Evolutionary conservation across 2,888 invertebrate genomes (phyloP), one percentile per base, ranked within the genome.

Genomic region (Celastrina argiolus): DNA sequence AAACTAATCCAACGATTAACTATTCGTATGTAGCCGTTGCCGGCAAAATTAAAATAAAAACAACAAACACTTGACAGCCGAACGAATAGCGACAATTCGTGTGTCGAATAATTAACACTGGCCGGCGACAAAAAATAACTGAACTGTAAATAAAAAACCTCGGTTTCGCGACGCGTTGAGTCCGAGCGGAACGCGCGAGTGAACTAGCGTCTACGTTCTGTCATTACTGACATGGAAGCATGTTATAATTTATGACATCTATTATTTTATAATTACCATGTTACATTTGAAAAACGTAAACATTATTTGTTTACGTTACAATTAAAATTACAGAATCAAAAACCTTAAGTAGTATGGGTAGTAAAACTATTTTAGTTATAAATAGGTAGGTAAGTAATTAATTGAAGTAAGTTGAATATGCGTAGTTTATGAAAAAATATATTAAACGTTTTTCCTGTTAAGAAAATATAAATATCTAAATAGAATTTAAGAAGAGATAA

Each of bases 41-140:
- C 22, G 51, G 14, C 3, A 22, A 51, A 51, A 12, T 14, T 22
- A 22, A 51, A 51, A 22, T 22, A 41, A 41, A n/a, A 41, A 51
- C 0, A 51, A 51, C 18, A 22, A 51, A 51, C 51, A 51, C 51
- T 51, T 14, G 12, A 18, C 10, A 5, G 18, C 22, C 22, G 22
- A 18, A 51, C 22, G 10, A 10, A 51, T 51, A 14, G 51, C 26
- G 51, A 12, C 22, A 22, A 22, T 51, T 51, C 51, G 51, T 51
- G 18, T 51, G 5, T 22, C 51, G 51, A 51, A 51, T 51, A 12
- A 51, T 51, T 51, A 51, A 51, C 51, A 51, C 51, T 51, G 22
- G 22, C 51, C 12, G 51, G 51, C 26, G 14, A 51, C 51, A 26
- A 26, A 51, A 51, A 51, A 18, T 22, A 51, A 51, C 45, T 18